Base-by-base conservation (phyloP, 2,113 vertebrate genomes). In the Myocastor coypus region DNA sequence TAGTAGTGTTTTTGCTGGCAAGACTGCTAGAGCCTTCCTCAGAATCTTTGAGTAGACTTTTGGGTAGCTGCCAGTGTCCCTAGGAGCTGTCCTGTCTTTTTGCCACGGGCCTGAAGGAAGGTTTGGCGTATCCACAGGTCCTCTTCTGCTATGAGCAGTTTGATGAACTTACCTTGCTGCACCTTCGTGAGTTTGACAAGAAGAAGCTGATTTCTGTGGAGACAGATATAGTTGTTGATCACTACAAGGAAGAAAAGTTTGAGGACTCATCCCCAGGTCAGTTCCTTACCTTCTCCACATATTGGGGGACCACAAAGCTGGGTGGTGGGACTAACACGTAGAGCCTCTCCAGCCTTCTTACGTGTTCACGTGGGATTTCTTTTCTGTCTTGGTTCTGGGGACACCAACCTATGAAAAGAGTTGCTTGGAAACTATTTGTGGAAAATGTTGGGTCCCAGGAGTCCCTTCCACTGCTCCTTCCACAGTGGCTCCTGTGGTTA, bases 81-180 rank as follows among this genome's bases (percentile, higher is more conserved):
- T 4, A 1, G 17, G 2, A 7, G n/a, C 16, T 50, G 82, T 85
- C 81, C 64, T 63, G 30, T 66, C 40, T 63, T 46, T 34, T 34
- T 42, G 19, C n/a, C 13, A 0, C 0, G 1, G 6, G 55, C 14
- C 68, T 83, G 22, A 95, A 0, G 0, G 42, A 5, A 1, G 14
- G 12, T 46, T 12, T 7, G 3, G 24, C 30, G 19, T 6, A 11
- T 6, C 9, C 0, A 0, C 98, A 99, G 99, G 99, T 99, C 73
- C 99, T 99, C 78, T 99, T 99, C 98, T 99, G 99, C 98, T 99
- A 99, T 0, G 99, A 99, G 98, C 99, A 99, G 97, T 99, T 99
- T 64, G 99, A 99, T 71, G 99, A 99, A 97, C 99, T 99, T 75
- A 99, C 99, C 0, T 98, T 99, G 95, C 97, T 99, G 73, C 99